Conservation (phyloP, 2,113 vertebrate species). For the Aspiorhynchus laticeps region DNA sequence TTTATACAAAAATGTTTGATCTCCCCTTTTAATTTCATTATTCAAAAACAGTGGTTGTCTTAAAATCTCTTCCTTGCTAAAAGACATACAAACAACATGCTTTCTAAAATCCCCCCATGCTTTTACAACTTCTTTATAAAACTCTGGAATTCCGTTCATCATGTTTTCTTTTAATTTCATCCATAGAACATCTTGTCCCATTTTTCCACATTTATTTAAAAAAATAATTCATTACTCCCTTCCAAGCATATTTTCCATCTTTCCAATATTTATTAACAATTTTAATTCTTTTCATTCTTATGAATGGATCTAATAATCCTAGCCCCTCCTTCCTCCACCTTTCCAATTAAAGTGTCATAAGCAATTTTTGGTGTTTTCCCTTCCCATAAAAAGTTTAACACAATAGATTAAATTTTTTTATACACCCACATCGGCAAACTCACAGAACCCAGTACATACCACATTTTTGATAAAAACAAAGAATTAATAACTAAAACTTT, state of each 20-base stretch:
- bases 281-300: neutral
- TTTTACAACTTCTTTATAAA: no score
- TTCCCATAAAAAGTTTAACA: neutral
- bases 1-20: no score
- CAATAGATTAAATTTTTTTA: neutral
- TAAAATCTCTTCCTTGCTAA: no score
- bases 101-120: no score
- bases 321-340: neutral
- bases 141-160: no score
- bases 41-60: no score
- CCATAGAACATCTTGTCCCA: no score
- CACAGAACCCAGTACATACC: neutral
- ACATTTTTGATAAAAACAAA: neutral
- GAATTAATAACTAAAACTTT: neutral
- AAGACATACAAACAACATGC: no score
- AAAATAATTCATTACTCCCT: no score
- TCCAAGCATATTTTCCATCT: neutral
- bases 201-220: no score
- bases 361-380: neutral
- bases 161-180: no score
- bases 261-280: neutral
- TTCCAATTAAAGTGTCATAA: neutral
- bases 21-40: no score
- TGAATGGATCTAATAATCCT: neutral
- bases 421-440: neutral